Conservation (phyloP, 2,113 vertebrate species). For the Sapayoa aenigma region DNA sequence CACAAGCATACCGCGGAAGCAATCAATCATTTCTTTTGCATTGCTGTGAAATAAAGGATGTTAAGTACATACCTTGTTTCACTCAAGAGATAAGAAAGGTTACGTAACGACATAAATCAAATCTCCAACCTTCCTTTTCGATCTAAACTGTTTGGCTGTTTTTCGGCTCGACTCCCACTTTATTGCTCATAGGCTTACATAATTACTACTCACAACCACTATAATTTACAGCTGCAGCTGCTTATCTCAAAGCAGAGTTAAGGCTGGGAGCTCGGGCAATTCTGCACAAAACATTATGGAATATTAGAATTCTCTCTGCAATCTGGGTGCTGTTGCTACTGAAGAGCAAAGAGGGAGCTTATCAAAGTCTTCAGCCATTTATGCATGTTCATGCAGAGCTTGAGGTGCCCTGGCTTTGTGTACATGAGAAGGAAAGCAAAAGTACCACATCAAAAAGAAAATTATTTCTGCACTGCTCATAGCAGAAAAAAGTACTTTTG, state of each 20-base stretch:
- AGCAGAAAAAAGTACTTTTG: neutral
- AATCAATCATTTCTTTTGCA: neutral
- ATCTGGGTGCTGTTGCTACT: neutral
- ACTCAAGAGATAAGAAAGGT: neutral
- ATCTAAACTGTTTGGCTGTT: neutral
- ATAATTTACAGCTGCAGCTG: conserved; percentile 10
- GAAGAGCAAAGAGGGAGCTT: neutral
- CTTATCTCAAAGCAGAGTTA: conserved; percentile 10
- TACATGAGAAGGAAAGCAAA: neutral
- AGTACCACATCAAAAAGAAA: neutral
- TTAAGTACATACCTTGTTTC: neutral
- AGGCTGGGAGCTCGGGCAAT: neutral
- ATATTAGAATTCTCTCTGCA: neutral
- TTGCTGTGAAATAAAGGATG: neutral
- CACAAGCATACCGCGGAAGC: neutral
- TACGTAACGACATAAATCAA: neutral
- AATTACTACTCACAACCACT: neutral
- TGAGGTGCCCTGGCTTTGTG: neutral
- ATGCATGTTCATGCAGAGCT: neutral
- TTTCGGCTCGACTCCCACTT: neutral
- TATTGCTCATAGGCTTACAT: neutral
- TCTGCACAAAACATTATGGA: neutral
- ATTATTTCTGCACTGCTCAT: neutral
- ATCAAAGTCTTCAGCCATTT: neutral
- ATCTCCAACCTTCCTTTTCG: neutral